Evolutionary conservation across 2,113 vertebrate species (phyloP).

Genomic region (Tautogolabrus adspersus): DNA sequence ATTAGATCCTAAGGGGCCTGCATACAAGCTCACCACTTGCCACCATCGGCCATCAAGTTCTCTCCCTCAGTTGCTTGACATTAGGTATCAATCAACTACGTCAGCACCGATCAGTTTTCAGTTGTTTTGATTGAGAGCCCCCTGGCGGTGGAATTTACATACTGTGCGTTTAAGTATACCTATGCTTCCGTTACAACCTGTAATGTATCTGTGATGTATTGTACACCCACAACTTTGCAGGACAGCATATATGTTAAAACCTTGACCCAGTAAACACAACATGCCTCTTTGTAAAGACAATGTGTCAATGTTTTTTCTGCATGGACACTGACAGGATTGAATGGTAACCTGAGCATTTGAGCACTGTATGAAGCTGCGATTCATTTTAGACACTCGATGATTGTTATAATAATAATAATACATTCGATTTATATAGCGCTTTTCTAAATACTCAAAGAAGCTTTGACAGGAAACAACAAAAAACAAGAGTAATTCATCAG

Average conservation of each 20-base stretch:
- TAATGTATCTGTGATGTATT: not conserved
- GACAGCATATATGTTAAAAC: constrained; percentile 1
- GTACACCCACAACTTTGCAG: not conserved
- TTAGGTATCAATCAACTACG: too few species aligned
- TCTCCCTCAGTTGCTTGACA: too few species aligned
- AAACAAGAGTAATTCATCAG: constrained; percentile 15
- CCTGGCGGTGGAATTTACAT: too few species aligned
- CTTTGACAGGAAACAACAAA: too few species aligned
- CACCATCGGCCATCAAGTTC: too few species aligned
- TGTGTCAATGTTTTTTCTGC: constrained; percentile 11
- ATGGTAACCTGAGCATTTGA: not conserved
- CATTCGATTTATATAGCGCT: not conserved
- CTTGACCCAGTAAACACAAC: constrained; percentile 4
- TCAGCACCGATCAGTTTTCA: too few species aligned
- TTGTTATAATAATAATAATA: not conserved
- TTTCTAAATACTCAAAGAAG: too few species aligned
- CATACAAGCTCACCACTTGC: too few species aligned
- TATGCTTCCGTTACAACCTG: constrained; percentile 1
- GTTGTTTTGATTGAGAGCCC: too few species aligned
- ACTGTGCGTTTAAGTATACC: too few species aligned
- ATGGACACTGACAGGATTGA: not conserved
- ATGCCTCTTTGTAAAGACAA: constrained; percentile 2
- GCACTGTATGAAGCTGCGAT: constrained; percentile 4
- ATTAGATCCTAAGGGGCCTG: too few species aligned
- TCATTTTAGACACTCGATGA: constrained; percentile 13